Percentiles rank a stretch among this genome's conserved stretches.
phyloP scores from a whole-genome alignment of 2,888 invertebrate species.

The Pelosia muscerda region DNA sequence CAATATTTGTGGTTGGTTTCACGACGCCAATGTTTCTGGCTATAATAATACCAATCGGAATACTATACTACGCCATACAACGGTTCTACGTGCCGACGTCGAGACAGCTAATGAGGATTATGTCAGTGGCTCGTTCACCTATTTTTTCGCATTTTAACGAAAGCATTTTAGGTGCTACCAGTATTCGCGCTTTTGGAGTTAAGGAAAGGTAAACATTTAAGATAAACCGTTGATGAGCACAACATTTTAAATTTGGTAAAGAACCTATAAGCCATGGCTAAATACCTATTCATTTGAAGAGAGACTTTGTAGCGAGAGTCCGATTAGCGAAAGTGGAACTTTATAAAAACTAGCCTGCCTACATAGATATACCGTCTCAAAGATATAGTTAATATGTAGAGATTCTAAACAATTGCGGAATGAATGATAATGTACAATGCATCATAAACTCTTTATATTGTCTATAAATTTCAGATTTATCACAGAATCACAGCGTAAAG shows the following conservation, averaged over 20 bases:
- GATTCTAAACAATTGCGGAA: too few species aligned
- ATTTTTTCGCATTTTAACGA: slow-evolving; percentile 99
- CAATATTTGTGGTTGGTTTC: slow-evolving; percentile 94
- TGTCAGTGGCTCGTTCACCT: slow-evolving; percentile 97
- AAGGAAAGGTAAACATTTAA: slow-evolving; percentile 83
- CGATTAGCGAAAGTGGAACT: too few species aligned
- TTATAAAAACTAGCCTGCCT: too few species aligned
- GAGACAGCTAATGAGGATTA: slow-evolving; percentile 96
- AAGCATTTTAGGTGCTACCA: slow-evolving; percentile 94
- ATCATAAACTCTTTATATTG: too few species aligned
- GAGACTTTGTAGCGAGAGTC: too few species aligned
- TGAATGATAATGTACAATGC: too few species aligned
- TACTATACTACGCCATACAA: slow-evolving; percentile 95
- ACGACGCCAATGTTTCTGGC: slow-evolving; percentile 94
- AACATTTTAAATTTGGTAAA: too few species aligned
- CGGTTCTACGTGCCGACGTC: slow-evolving; percentile 98
- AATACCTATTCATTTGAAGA: too few species aligned
- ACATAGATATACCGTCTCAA: too few species aligned
- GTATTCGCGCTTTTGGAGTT: slow-evolving; percentile 95
- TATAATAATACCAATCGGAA: slow-evolving; percentile 92
- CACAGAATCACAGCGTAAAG: slow-evolving; percentile 93
- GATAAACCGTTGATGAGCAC: background rate
- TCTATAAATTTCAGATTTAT: slow-evolving; percentile 89
- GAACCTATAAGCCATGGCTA: too few species aligned
- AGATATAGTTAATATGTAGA: too few species aligned